Evolutionary conservation across 2,888 invertebrate species (phyloP).

Genomic region (Drosophila anceps): DNA sequence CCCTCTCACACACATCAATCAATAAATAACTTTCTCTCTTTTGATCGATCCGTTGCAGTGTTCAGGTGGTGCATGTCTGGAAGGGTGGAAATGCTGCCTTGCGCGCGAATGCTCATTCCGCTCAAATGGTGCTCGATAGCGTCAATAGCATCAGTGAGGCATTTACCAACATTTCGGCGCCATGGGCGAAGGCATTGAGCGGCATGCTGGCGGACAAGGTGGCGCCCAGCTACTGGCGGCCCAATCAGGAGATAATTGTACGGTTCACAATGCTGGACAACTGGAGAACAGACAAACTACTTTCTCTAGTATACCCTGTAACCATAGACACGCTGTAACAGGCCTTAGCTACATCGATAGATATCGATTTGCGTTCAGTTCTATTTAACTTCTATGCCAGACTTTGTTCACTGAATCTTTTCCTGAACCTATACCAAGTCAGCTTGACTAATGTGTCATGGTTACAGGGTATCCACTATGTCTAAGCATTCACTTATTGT

Average conservation of each 20-base stretch:
- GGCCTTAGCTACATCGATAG: no score
- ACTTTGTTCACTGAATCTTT: no score
- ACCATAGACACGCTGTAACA: background rate
- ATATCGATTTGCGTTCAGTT: background rate
- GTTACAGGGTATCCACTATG: background rate
- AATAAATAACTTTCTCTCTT: background rate
- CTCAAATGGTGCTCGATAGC: conserved; percentile 89
- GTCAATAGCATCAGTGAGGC: conserved; percentile 88
- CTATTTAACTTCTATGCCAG: no score
- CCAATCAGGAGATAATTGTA: conserved; percentile 91
- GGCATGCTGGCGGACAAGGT: conserved; percentile 90
- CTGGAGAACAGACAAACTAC: background rate
- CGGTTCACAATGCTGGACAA: conserved; percentile 58
- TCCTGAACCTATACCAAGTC: no score
- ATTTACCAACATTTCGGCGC: conserved; percentile 88
- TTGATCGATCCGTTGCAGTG: conserved; percentile 73
- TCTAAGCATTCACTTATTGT: background rate
- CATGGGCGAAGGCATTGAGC: conserved; percentile 89
- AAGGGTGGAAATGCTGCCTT: conserved; percentile 86
- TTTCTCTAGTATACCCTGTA: background rate
- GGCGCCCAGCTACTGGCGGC: conserved; percentile 92
- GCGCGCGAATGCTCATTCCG: conserved; percentile 87
- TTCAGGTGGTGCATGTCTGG: conserved; percentile 90
- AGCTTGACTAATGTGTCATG: no score
- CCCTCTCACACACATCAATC: no score